These are phyloP conservation scores for Parazoanthus swiftii DNA, from an alignment of 92 coral and sea anemone species.

Conservation along the genomic window DNA sequence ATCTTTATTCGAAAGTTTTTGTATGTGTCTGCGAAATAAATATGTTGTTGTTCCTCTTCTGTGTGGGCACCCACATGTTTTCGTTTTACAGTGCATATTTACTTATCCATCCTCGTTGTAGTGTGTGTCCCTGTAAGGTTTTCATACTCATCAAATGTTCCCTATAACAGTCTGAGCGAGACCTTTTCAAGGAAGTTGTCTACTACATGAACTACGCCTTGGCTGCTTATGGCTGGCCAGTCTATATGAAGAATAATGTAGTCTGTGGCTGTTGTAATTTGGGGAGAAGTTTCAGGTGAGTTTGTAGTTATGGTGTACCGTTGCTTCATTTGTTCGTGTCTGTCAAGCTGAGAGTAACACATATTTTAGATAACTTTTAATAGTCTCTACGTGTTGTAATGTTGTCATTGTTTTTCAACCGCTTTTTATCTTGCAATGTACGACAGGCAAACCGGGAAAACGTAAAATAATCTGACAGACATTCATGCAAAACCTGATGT, in stretches of 20 bases:
- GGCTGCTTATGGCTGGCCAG: constrained; percentile 98
- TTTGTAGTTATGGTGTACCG: not conserved
- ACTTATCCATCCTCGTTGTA: not conserved
- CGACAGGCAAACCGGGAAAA: not conserved
- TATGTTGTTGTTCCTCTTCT: too few relatives aligned
- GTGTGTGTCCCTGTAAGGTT: not conserved
- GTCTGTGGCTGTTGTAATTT: constrained; percentile 85
- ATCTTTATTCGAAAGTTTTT: too few relatives aligned
- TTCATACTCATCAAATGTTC: not conserved
- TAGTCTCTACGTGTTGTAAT: not conserved
- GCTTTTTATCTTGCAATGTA: not conserved
- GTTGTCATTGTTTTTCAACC: not conserved
- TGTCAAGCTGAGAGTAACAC: too few relatives aligned
- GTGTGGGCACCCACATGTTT: not conserved
- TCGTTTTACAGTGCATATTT: not conserved
- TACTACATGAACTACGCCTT: constrained; percentile 96
- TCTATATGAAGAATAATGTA: constrained; percentile 85
- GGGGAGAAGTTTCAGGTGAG: constrained; percentile 76
- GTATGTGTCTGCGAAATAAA: too few relatives aligned
- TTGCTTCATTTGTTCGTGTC: not conserved
- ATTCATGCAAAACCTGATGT: too few relatives aligned
- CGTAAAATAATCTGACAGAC: not conserved
- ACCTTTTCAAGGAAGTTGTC: constrained; percentile 81
- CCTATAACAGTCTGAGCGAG: constrained; percentile 62
- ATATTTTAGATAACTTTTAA: too few relatives aligned